These are phyloP conservation scores for Penaeus japonicus DNA, from an alignment of 1,140 invertebrate species.

Conservation along the genomic window DNA sequence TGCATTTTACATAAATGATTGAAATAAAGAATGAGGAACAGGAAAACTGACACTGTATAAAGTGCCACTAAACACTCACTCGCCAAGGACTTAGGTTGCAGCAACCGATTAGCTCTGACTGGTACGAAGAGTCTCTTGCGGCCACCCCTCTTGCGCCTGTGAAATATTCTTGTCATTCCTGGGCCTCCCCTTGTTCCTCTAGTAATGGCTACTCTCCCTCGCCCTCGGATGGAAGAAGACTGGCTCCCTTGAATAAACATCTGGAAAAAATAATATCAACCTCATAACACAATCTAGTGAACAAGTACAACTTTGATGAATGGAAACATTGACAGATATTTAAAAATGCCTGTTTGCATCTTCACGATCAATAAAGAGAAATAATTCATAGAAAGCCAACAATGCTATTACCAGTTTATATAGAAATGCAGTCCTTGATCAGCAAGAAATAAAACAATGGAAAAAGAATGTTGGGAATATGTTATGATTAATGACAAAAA, in stretches of 20 bases:
- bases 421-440: conserved; percentile 33
- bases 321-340: too few relatives aligned
- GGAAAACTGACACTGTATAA: neutral
- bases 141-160: conserved; percentile 44
- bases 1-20: too few relatives aligned
- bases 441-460: too few relatives aligned
- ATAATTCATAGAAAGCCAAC: conserved; percentile 64
- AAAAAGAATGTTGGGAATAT: too few relatives aligned
- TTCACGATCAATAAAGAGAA: conserved; percentile 64
- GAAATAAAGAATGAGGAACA: too few relatives aligned
- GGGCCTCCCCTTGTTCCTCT: conserved; percentile 22
- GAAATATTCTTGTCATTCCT: conserved; percentile 27
- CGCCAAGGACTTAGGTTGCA: conserved; percentile 28
- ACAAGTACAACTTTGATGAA: too few relatives aligned
- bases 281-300: too few relatives aligned
- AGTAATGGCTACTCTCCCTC: conserved; percentile 31
- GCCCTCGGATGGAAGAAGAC: conserved; percentile 21
- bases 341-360: too few relatives aligned
- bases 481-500: too few relatives aligned
- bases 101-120: conserved; percentile 31
- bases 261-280: neutral
- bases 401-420: neutral
- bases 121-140: conserved; percentile 46
- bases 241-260: conserved; percentile 33
- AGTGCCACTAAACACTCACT: too few relatives aligned